phyloP scores from a whole-genome alignment of 2,888 invertebrate species.

The Orchesellides sinensis region DNA sequence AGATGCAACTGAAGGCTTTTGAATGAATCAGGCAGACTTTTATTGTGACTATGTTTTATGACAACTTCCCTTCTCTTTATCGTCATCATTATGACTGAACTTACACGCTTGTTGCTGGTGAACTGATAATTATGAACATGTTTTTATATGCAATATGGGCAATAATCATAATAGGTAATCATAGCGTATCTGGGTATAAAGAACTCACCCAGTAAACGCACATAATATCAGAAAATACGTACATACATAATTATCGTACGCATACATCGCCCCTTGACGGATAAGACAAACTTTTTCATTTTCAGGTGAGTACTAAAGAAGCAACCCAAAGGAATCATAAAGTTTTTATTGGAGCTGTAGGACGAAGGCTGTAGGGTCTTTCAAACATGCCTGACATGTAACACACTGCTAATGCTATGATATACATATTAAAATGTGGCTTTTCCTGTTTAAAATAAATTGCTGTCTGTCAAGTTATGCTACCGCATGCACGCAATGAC shows the following conservation, averaged over 20 bases:
- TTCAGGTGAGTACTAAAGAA: conserved; percentile 11
- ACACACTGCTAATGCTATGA: not conserved
- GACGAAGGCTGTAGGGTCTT: conserved; percentile 10
- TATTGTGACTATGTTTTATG: conserved; percentile 36
- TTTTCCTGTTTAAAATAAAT: conserved; percentile 1
- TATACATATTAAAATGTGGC: conserved; percentile 17
- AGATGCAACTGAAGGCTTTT: conserved; percentile 6
- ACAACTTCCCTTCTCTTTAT: conserved; percentile 24
- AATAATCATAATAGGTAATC: conserved; percentile 47
- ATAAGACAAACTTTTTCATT: no score
- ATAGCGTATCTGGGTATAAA: no score
- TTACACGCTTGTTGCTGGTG: conserved; percentile 10
- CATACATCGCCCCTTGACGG: no score
- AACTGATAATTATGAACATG: conserved; percentile 21
- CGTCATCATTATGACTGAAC: conserved; percentile 19
- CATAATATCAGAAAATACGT: no score
- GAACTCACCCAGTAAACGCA: no score
- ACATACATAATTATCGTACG: no score
- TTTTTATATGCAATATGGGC: not conserved
- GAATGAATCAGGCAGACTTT: conserved; percentile 16
- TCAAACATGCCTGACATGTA: not conserved
- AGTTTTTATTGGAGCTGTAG: conserved; percentile 34
- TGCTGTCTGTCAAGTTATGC: not conserved
- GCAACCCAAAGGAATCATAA: conserved; percentile 14
- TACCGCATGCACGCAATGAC: conserved; percentile 9